Conservation (phyloP, 2,797 vertebrate genomes). For the Takifugu ocellatus region DNA sequence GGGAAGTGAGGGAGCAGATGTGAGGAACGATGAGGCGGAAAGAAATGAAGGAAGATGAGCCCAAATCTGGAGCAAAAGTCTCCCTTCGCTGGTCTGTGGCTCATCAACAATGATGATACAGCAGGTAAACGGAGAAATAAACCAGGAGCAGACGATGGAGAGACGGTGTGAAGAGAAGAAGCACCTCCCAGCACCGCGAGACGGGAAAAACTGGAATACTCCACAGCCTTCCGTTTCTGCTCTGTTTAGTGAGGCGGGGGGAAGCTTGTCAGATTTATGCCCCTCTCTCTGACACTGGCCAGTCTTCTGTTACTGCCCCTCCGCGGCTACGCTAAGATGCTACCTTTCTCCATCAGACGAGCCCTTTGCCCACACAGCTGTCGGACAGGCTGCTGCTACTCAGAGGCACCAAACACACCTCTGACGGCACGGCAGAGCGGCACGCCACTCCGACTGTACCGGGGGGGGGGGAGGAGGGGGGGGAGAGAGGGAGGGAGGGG, state of each 20-base stretch:
- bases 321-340: constrained; percentile 63
- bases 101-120: constrained; percentile 82
- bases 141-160: constrained; percentile 80
- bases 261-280: constrained; percentile 63
- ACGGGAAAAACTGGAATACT: constrained; percentile 85
- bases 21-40: constrained; percentile 49
- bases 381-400: constrained; percentile 52
- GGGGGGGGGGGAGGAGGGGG: constrained; percentile 31
- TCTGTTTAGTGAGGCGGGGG: constrained; percentile 61
- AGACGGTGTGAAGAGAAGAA: constrained; percentile 80
- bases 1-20: constrained; percentile 37
- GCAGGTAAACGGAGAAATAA: constrained; percentile 81
- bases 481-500: constrained; percentile 23
- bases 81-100: constrained; percentile 59
- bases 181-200: constrained; percentile 83
- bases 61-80: constrained; percentile 50
- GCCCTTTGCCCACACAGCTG: constrained; percentile 68
- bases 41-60: constrained; percentile 42
- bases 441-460: constrained; percentile 59
- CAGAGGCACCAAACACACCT: constrained; percentile 23
- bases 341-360: constrained; percentile 63
- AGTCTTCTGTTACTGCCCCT: constrained; percentile 68
- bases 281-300: constrained; percentile 67
- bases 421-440: constrained; percentile 56
- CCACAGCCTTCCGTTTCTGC: constrained; percentile 84